Evolutionary conservation across 2,888 invertebrate species (phyloP).

Genomic region (Rhagium mordax): DNA sequence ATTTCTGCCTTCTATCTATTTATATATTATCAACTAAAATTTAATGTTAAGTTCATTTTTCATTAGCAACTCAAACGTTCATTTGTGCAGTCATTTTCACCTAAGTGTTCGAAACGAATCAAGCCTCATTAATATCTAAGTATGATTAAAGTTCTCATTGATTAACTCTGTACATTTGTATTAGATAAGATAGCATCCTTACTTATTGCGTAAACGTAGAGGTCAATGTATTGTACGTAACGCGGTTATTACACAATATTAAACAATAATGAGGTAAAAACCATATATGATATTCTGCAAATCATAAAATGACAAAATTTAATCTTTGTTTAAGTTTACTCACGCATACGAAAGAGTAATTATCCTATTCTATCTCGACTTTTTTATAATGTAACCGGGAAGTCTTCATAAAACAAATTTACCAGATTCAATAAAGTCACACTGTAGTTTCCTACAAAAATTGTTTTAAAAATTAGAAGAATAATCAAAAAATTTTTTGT

Average conservation of each 20-base stretch:
- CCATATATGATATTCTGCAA: background rate
- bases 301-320: background rate
- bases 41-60: no score
- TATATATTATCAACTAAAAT: no score
- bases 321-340: background rate
- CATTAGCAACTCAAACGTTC: no score
- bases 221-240: background rate
- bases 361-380: no score
- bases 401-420: no score
- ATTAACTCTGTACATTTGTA: background rate
- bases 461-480: no score
- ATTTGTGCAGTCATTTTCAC: background rate
- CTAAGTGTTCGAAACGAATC: background rate
- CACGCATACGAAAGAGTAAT: no score
- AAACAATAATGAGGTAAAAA: background rate
- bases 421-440: no score
- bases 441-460: no score
- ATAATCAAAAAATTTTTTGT: no score
- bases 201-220: background rate
- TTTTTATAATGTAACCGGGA: no score
- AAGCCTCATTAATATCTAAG: background rate
- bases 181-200: background rate
- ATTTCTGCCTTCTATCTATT: no score
- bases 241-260: background rate
- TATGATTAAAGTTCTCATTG: background rate